Percentiles rank a stretch among this genome's conserved stretches.
phyloP scores from a whole-genome alignment of 2,113 vertebrate genomes.

The Pomatorhinus ruficollis region DNA sequence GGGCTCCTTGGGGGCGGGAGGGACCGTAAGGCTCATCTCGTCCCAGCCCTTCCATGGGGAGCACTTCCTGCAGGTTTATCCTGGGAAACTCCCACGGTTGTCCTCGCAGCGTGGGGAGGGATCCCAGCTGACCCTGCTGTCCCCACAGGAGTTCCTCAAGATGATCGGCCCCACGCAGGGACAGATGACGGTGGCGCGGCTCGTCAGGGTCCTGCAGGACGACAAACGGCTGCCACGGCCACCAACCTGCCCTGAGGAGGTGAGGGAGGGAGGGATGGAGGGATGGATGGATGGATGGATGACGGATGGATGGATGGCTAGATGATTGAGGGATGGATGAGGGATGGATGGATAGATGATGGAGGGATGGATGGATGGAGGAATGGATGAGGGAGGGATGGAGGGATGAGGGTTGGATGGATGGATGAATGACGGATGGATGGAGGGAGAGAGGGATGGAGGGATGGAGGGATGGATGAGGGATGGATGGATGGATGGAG shows the following conservation, averaged over 20 bases:
- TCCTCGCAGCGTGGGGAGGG: neutral
- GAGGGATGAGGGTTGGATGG: too few species aligned
- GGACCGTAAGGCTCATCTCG: rapidly evolving
- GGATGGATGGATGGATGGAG: neutral
- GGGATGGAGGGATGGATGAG: neutral
- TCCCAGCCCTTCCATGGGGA: neutral
- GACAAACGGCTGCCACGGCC: slow-evolving; percentile 86
- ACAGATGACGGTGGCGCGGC: slow-evolving; percentile 91
- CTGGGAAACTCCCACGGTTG: rapidly evolving
- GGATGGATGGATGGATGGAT: neutral
- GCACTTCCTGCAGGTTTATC: neutral
- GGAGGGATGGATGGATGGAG: neutral
- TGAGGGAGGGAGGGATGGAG: neutral
- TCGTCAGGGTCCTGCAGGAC: slow-evolving; percentile 84
- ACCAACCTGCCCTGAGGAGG: slow-evolving; percentile 81
- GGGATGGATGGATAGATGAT: neutral
- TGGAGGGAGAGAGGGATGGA: neutral
- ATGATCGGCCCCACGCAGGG: slow-evolving; percentile 92
- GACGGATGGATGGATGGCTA: neutral
- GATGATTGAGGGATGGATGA: neutral
- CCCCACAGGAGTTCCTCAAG: slow-evolving; percentile 83
- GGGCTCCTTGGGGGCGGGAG: rapidly evolving
- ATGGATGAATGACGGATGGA: neutral
- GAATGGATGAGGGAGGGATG: neutral
- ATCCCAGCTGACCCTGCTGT: neutral